Evolutionary conservation across 1,140 invertebrate species (phyloP).

Genomic region (Phortica variegata): DNA sequence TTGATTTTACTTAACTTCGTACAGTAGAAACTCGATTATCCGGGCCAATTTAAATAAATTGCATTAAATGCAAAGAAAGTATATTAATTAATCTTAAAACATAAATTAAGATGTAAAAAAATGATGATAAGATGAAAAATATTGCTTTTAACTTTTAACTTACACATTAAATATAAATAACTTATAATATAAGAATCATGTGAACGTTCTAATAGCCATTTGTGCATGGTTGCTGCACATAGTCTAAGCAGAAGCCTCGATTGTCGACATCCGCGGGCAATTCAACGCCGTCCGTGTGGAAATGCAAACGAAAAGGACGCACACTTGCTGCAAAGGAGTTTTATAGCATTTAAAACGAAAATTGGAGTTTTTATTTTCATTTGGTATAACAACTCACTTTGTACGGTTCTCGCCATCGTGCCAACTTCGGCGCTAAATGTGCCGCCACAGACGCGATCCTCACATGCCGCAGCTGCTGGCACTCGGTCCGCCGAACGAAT

Average conservation of each 20-base stretch:
- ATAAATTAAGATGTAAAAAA: too few species aligned
- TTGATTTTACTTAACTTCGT: too few species aligned
- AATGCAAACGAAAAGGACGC: constrained; percentile 75
- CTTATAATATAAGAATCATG: too few species aligned
- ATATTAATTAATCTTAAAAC: too few species aligned
- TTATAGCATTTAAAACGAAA: constrained; percentile 2
- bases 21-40: too few species aligned
- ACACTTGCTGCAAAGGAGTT: constrained; percentile 69
- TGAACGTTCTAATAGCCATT: constrained; percentile 58
- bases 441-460: constrained; percentile 61
- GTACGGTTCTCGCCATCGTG: constrained; percentile 57
- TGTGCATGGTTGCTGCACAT: constrained; percentile 80
- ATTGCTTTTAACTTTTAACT: too few species aligned
- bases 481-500: constrained; percentile 58
- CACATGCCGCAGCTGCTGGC: constrained; percentile 53
- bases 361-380: too few species aligned
- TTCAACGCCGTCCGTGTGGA: constrained; percentile 75
- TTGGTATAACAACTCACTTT: constrained; percentile 59
- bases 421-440: constrained; percentile 59
- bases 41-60: too few species aligned
- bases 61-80: too few species aligned
- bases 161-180: too few species aligned
- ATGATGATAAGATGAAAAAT: too few species aligned
- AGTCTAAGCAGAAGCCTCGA: constrained; percentile 78
- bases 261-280: constrained; percentile 72